These are phyloP conservation scores for Diadegma fenestrale DNA, from an alignment of 2,888 invertebrate species.

Conservation along the genomic window DNA sequence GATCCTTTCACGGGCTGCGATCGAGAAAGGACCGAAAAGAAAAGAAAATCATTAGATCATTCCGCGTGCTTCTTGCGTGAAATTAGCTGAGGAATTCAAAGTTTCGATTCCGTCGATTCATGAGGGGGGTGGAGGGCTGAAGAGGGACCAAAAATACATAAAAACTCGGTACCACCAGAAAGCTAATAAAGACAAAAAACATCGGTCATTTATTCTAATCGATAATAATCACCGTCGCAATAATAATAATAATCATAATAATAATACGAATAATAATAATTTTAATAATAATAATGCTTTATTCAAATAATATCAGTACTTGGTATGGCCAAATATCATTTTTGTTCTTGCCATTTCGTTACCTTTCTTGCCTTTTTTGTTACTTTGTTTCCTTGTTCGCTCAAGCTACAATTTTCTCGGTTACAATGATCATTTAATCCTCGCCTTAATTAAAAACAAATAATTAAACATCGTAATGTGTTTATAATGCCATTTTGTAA, in stretches of 20 bases:
- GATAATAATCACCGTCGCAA: background rate
- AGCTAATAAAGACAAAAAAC: slow-evolving; percentile 40
- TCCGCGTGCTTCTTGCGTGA: slow-evolving; percentile 62
- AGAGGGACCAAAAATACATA: slow-evolving; percentile 21
- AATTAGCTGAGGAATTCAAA: slow-evolving; percentile 12
- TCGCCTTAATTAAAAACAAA: slow-evolving; percentile 57
- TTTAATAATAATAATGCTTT: slow-evolving; percentile 72
- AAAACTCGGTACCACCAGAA: slow-evolving; percentile 67
- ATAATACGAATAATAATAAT: slow-evolving; percentile 32
- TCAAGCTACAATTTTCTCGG: slow-evolving; percentile 58
- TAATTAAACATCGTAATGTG: slow-evolving; percentile 60
- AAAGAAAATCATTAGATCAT: slow-evolving; percentile 24
- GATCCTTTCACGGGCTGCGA: background rate
- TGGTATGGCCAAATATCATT: slow-evolving; percentile 74
- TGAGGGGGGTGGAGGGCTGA: slow-evolving; percentile 10
- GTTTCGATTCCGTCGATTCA: background rate
- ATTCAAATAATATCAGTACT: slow-evolving; percentile 73
- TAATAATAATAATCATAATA: slow-evolving; percentile 15
- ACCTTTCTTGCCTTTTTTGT: slow-evolving; percentile 10
- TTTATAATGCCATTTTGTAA: slow-evolving; percentile 57
- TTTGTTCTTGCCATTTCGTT: slow-evolving; percentile 18
- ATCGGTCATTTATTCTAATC: slow-evolving; percentile 56
- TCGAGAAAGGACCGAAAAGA: slow-evolving; percentile 8
- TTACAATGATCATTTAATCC: slow-evolving; percentile 55
- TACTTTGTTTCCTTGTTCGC: slow-evolving; percentile 38